Conservation (phyloP, 2,888 invertebrate genomes). For the Cyclophora punctaria region DNA sequence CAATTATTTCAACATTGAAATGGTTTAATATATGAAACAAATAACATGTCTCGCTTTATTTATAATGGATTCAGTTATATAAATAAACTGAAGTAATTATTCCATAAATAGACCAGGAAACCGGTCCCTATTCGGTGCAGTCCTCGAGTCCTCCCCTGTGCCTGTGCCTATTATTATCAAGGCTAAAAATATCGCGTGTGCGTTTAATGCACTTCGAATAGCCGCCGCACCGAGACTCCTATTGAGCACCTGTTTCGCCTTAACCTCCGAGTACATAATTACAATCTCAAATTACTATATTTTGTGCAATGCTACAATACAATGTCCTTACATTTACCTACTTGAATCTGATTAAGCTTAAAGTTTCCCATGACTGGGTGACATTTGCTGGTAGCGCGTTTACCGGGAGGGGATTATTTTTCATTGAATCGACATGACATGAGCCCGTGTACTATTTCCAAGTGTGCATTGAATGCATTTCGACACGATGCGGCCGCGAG, state of each 20-base stretch:
- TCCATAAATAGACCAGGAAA: slow-evolving; percentile 36
- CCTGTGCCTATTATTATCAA: slow-evolving; percentile 29
- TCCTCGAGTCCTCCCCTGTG: slow-evolving; percentile 30
- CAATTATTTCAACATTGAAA: slow-evolving; percentile 14
- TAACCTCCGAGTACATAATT: slow-evolving; percentile 25
- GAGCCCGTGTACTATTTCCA: slow-evolving; percentile 47
- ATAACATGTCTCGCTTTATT: slow-evolving; percentile 14
- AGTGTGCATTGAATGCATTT: slow-evolving; percentile 73
- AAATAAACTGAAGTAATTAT: too few species aligned
- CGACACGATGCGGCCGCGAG: slow-evolving; percentile 71
- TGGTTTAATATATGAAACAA: slow-evolving; percentile 3
- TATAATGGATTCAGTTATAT: too few species aligned
- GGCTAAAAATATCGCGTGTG: slow-evolving; percentile 51
- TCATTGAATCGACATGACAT: slow-evolving; percentile 43
- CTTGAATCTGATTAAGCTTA: slow-evolving; percentile 4
- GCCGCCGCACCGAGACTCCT: slow-evolving; percentile 37
- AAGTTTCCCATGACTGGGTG: slow-evolving; percentile 13
- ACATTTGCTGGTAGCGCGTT: background rate
- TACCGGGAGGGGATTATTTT: slow-evolving; percentile 39
- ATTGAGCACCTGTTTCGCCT: slow-evolving; percentile 46
- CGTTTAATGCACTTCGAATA: slow-evolving; percentile 46
- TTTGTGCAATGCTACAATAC: too few species aligned
- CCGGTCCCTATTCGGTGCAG: slow-evolving; percentile 35
- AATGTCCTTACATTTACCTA: background rate
- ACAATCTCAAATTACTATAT: too few species aligned